Evolutionary conservation across 2,113 vertebrate genomes (phyloP), one percentile per base, ranked within the genome.

Genomic region (Cercopithecus mona): DNA sequence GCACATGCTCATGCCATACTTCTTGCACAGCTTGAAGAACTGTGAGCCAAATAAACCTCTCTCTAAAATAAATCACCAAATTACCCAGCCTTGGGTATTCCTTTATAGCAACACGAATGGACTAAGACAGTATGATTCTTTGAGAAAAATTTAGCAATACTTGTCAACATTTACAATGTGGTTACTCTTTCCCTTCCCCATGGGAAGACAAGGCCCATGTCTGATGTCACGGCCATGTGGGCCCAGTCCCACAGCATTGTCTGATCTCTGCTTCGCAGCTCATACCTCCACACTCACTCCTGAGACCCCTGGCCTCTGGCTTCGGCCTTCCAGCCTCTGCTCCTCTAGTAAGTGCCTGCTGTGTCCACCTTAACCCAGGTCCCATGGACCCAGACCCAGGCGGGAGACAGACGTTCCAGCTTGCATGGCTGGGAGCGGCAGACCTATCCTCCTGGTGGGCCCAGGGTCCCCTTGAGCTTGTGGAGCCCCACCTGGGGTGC

Each of bases 281-380:
- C 57, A 38, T 55, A 55, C 52, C 11, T 48, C 23, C 17, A 2
- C n/a, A 68, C 66, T 22, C 3, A 5, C 16, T 13, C 85, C 92
- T 9, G 3, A 72, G 96, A 68, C 88, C 96, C 93, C 70, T 30
- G 86, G 94, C 85, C 93, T 89, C 91, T 86, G 93, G 97, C 97
- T 93, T 68, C 38, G 52, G 95, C 88, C 52, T 86, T 64, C 80
- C 48, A 96, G 83, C 84, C 97, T 97, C 97, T 32, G 94, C 59
- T 81, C 84, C 96, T 55, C 94, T 82, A 57, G 83, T 93, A 98
- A 98, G 98, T 98, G 98, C 98, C 98, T 98, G 98, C 93, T 79
- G 78, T 96, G 94, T 96, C 66, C 86, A 83, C 35, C 55, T 87
- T 0, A 6, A 48, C 95, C 35, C 91, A 30, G 76, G 57, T 91